Conservation (phyloP, 2,888 invertebrate genomes). For the Erebia palarica region DNA sequence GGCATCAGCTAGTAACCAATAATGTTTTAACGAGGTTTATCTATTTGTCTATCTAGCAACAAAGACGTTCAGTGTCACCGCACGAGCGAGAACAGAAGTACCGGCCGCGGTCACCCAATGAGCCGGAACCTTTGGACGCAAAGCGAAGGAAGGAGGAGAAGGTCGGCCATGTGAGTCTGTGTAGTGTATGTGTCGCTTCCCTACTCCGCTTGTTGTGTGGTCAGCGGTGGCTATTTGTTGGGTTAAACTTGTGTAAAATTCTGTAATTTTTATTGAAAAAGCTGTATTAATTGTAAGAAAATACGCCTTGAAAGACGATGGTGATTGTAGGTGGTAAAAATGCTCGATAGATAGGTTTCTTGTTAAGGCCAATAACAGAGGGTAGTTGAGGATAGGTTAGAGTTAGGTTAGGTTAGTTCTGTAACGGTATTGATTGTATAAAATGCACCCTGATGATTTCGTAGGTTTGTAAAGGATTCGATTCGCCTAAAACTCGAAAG, state of each 20-base stretch:
- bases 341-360: no score
- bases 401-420: neutral
- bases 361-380: no score
- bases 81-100: conserved; percentile 90
- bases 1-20: no score
- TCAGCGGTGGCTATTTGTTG: conserved; percentile 27
- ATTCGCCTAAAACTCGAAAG: no score
- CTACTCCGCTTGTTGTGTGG: conserved; percentile 29
- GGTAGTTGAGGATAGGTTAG: neutral
- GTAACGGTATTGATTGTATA: no score
- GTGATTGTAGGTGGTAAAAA: no score
- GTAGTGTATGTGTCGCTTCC: conserved; percentile 71
- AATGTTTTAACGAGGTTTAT: neutral
- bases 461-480: no score
- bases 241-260: neutral
- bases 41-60: conserved; percentile 39
- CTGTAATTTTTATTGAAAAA: no score
- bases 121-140: conserved; percentile 86
- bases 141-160: conserved; percentile 93
- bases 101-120: conserved; percentile 89
- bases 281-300: no score
- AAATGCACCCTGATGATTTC: no score
- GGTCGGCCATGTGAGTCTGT: conserved; percentile 90
- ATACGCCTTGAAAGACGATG: no score
- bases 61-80: conserved; percentile 92